These are phyloP conservation scores for Xiphophorus maculatus DNA, from an alignment of 2,113 vertebrate genomes.

Conservation along the genomic window DNA sequence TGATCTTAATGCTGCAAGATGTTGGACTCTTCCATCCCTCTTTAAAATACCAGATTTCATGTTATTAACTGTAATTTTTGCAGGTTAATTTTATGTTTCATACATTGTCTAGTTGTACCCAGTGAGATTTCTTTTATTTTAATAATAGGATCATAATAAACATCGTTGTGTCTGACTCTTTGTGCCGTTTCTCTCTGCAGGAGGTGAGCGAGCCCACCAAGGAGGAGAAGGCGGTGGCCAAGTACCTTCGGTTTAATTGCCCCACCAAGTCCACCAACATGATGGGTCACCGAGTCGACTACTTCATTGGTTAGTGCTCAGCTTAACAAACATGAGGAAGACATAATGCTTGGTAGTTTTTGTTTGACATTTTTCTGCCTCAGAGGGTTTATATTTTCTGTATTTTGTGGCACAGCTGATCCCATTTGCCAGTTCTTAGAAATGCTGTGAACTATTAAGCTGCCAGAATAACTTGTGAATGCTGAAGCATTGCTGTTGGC, in stretches of 20 bases:
- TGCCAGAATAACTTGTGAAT: neutral
- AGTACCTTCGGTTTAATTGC: slow-evolving; percentile 97
- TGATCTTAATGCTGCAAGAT: too few species aligned
- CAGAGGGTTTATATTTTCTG: slow-evolving; percentile 14
- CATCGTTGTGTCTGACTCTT: too few species aligned
- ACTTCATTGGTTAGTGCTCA: slow-evolving; percentile 89
- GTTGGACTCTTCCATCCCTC: too few species aligned
- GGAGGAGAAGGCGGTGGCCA: slow-evolving; percentile 98
- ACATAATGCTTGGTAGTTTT: neutral
- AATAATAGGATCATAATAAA: too few species aligned
- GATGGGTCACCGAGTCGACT: slow-evolving; percentile 98
- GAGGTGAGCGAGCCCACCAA: slow-evolving; percentile 98
- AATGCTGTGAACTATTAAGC: slow-evolving; percentile 30
- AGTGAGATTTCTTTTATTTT: too few species aligned
- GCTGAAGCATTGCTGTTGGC: too few species aligned
- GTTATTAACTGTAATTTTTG: too few species aligned
- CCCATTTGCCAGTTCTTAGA: slow-evolving; percentile 29
- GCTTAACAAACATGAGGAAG: neutral
- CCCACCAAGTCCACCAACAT: slow-evolving; percentile 98
- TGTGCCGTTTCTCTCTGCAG: slow-evolving; percentile 68
- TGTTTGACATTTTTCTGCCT: neutral
- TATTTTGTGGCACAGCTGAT: neutral
- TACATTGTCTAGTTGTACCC: too few species aligned
- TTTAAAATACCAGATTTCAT: too few species aligned
- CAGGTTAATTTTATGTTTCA: too few species aligned